Conservation (phyloP, 2,113 vertebrate genomes). For the Chloropsis hardwickii region DNA sequence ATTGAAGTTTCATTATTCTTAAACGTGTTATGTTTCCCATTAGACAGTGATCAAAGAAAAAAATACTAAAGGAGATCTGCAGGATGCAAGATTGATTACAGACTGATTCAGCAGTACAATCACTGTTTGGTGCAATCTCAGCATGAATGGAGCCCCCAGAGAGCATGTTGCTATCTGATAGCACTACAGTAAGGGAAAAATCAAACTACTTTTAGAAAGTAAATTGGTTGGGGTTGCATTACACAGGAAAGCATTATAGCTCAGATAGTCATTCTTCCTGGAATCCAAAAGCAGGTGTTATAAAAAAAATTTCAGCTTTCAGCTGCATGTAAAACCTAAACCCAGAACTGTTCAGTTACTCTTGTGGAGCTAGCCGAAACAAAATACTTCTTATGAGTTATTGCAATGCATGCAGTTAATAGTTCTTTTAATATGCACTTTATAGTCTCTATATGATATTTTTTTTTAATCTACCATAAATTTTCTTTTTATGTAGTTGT, state of each 20-base stretch:
- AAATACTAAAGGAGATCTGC: slow-evolving; percentile 76
- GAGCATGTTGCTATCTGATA: slow-evolving; percentile 74
- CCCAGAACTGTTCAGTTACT: background rate
- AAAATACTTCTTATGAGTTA: background rate
- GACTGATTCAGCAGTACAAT: slow-evolving; percentile 79
- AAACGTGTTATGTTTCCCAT: slow-evolving; percentile 74
- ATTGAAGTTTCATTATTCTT: slow-evolving; percentile 78
- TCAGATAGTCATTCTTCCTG: slow-evolving; percentile 50
- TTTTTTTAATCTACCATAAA: background rate
- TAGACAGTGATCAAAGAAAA: slow-evolving; percentile 82
- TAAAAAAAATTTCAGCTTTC: slow-evolving; percentile 36
- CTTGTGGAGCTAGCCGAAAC: background rate
- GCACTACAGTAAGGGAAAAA: slow-evolving; percentile 56
- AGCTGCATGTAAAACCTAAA: slow-evolving; percentile 9
- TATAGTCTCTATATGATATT: background rate
- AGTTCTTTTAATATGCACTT: background rate
- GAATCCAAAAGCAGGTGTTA: slow-evolving; percentile 34
- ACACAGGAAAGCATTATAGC: slow-evolving; percentile 64
- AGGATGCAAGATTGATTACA: slow-evolving; percentile 82
- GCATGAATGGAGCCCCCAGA: slow-evolving; percentile 75
- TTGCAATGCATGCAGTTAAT: background rate
- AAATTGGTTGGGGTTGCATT: slow-evolving; percentile 67
- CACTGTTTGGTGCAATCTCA: slow-evolving; percentile 82
- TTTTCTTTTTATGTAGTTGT: background rate
- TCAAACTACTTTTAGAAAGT: slow-evolving; percentile 69